A percentile compares a stretch with the other conserved stretches of the same genome.
Evolutionary conservation across 2,888 invertebrate species (phyloP).

Genomic region (Callimorpha dominula): DNA sequence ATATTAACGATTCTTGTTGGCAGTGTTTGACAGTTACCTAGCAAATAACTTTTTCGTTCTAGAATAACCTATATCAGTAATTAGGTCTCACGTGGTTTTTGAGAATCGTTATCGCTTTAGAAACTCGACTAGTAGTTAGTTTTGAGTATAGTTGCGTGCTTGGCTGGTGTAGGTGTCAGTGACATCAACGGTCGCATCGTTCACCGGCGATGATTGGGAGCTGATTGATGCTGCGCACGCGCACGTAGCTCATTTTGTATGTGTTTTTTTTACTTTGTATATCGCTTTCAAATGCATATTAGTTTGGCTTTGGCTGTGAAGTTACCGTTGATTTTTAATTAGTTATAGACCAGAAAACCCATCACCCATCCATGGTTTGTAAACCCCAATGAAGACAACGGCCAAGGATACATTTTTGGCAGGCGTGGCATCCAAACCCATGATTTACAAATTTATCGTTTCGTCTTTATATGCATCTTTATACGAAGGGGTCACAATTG

Average conservation of each 20-base stretch:
- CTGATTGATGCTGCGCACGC: constrained; percentile 64
- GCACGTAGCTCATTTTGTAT: constrained; percentile 63
- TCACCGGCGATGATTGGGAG: constrained; percentile 75
- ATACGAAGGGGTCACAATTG: background rate
- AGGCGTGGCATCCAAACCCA: no score
- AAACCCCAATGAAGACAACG: no score
- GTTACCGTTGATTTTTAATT: no score
- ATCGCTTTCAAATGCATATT: constrained; percentile 4
- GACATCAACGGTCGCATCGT: constrained; percentile 61
- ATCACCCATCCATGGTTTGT: no score
- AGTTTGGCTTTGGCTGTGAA: background rate
- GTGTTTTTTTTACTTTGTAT: constrained; percentile 54
- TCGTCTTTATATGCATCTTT: background rate
- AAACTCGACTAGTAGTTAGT: constrained; percentile 7
- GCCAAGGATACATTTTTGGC: no score
- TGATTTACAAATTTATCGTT: no score
- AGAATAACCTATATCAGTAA: background rate
- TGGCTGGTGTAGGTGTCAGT: constrained; percentile 60
- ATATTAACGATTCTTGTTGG: no score
- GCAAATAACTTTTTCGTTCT: background rate
- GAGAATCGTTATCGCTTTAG: background rate
- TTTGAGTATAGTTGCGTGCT: constrained; percentile 29
- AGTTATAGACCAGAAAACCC: no score
- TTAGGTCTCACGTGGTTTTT: background rate
- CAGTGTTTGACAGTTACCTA: background rate